Base-by-base conservation (phyloP, 1,140 invertebrate species). In the Trichonephila clavata region DNA sequence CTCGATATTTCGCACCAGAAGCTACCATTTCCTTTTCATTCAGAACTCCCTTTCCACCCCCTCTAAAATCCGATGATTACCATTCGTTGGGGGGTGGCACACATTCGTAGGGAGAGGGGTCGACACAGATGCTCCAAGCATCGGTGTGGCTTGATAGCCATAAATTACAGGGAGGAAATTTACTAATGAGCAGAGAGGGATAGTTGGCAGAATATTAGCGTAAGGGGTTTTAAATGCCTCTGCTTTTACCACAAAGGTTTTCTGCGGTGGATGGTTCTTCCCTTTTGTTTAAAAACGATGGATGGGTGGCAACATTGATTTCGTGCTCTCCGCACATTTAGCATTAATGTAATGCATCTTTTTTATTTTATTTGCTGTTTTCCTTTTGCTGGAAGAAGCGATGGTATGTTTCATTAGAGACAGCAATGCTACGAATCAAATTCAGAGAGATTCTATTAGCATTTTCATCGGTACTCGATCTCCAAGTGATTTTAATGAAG, bases 1-100 rank as follows among this genome's bases (percentile, higher is more conserved):
- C 27, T 27, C 71, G 71, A 77, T 77, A 77, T 77, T 77, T 77
- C 71, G 27, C 71, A 18, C 71, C 71, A 77, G 71, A 77, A 77
- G 14, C 83, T 84, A 84, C 83, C 83, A 84, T 84, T 84, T 84
- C 83, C 83, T 84, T 84, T 84, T 84, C 83, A 84, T 84, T 84
- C 39, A 59, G 24, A 84, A 60, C 43, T 57, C n/a, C 57, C 81
- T 6, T 32, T 18, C 60, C 60, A 20, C 86, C 60, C 27, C 57
- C 32, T 32, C 83, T 84, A 65, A 87, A 87, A 87, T 65, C 86
- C 86, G 86, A 61, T 87, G 86, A 87, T 87, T 65, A 87, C 86
- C 61, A 65, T 65, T 87, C 59, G 57, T n/a, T 10, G 21, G 50
- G 50, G 59, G 59, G 2, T 8, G 50, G 8, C 50, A 50, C 50